These are phyloP conservation scores for Oophaga pumilio DNA, from an alignment of 2,113 vertebrate species.

Conservation along the genomic window DNA sequence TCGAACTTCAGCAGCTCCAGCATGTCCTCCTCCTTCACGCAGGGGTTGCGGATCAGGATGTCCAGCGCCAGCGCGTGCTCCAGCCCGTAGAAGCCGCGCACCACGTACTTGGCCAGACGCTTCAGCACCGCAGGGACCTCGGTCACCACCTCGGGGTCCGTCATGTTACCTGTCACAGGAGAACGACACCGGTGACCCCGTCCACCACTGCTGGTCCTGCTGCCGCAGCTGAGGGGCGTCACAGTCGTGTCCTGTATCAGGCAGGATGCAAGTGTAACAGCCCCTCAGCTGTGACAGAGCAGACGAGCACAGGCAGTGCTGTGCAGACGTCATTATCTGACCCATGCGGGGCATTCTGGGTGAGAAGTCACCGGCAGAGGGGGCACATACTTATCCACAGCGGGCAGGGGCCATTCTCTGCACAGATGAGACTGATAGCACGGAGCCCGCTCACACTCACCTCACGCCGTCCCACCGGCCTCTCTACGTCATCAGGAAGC, in stretches of 20 bases:
- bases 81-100: constrained; percentile 94
- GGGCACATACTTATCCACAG: not conserved
- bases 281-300: not conserved
- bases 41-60: constrained; percentile 94
- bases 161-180: constrained; percentile 73
- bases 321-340: no score
- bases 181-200: not conserved
- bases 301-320: not conserved
- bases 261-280: not conserved
- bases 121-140: constrained; percentile 93
- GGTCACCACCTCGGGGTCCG: constrained; percentile 89
- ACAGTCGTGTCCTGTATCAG: not conserved
- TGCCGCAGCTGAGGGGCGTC: no score
- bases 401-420: not conserved
- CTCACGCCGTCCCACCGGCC: not conserved
- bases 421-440: no score
- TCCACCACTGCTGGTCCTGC: no score
- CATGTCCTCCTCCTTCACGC: constrained; percentile 98
- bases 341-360: no score
- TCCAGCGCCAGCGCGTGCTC: constrained; percentile 95
- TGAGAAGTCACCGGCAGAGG: not conserved
- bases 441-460: not conserved
- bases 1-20: constrained; percentile 97
- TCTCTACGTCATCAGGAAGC: not conserved
- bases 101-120: constrained; percentile 93